phyloP scores from a whole-genome alignment of 2,888 invertebrate genomes.

The Drepanosiphum platanoidis region DNA sequence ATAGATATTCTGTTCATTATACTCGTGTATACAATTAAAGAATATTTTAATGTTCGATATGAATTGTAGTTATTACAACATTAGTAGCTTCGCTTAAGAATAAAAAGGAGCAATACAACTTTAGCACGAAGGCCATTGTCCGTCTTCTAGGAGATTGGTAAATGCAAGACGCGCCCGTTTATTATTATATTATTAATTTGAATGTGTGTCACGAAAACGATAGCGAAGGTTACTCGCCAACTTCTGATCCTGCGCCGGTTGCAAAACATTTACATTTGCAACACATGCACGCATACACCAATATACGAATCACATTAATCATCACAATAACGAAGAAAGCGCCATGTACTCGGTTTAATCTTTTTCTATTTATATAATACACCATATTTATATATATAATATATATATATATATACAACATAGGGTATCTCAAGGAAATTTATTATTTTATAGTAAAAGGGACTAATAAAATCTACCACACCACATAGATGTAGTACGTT shows the following conservation, averaged over 20 bases:
- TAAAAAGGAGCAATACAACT: constrained; percentile 27
- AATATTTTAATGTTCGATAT: neutral
- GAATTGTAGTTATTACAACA: neutral
- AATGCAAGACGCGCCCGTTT: constrained; percentile 59
- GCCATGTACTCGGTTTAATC: neutral
- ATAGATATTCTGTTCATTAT: neutral
- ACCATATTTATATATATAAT: too few species aligned
- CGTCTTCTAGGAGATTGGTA: constrained; percentile 49
- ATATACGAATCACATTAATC: constrained; percentile 32
- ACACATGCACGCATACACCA: neutral
- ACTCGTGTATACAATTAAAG: neutral
- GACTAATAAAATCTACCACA: too few species aligned
- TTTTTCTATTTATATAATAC: neutral
- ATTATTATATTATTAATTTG: constrained; percentile 50
- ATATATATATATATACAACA: too few species aligned
- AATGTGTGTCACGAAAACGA: constrained; percentile 62
- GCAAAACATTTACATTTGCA: constrained; percentile 45
- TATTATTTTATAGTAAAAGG: too few species aligned
- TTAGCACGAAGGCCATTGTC: constrained; percentile 52
- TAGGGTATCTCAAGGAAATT: too few species aligned
- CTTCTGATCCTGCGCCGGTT: constrained; percentile 57
- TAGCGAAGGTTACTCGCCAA: constrained; percentile 56
- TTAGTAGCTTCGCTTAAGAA: constrained; percentile 6
- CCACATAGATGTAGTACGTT: too few species aligned
- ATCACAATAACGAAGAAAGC: neutral